Evolutionary conservation across 2,888 invertebrate genomes (phyloP).

Genomic region (Cephus rjabovi): DNA sequence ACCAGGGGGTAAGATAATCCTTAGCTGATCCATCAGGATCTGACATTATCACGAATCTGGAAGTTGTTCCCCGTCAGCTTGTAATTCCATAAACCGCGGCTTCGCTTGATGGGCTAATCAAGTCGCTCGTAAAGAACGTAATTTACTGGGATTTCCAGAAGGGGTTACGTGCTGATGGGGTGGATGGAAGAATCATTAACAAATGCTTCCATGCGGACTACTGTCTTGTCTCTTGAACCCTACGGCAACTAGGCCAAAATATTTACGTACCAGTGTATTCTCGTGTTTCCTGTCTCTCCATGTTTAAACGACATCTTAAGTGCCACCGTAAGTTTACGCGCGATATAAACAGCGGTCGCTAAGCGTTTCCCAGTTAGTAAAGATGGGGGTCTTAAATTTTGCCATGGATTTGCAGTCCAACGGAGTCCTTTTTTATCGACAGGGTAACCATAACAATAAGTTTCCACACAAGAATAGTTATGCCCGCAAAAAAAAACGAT

Average conservation of each 20-base stretch:
- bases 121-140: conserved; percentile 2
- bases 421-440: neutral
- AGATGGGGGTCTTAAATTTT: conserved; percentile 11
- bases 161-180: conserved; percentile 3
- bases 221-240: conserved; percentile 39
- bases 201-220: conserved; percentile 53
- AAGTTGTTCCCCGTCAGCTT: neutral
- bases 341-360: conserved; percentile 53
- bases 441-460: no score
- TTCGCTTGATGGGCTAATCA: neutral
- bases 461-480: neutral
- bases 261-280: conserved; percentile 62
- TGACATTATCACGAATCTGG: neutral
- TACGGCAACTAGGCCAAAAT: conserved; percentile 59
- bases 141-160: conserved; percentile 4
- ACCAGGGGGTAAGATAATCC: conserved; percentile 46
- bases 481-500: neutral
- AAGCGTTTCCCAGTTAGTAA: conserved; percentile 38
- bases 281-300: conserved; percentile 60
- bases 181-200: conserved; percentile 42
- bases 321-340: conserved; percentile 58
- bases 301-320: conserved; percentile 65
- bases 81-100: neutral
- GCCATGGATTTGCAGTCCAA: neutral
- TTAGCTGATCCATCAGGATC: neutral